Conservation (phyloP, 2,888 invertebrate species). For the Macroteleia sp. region DNA sequence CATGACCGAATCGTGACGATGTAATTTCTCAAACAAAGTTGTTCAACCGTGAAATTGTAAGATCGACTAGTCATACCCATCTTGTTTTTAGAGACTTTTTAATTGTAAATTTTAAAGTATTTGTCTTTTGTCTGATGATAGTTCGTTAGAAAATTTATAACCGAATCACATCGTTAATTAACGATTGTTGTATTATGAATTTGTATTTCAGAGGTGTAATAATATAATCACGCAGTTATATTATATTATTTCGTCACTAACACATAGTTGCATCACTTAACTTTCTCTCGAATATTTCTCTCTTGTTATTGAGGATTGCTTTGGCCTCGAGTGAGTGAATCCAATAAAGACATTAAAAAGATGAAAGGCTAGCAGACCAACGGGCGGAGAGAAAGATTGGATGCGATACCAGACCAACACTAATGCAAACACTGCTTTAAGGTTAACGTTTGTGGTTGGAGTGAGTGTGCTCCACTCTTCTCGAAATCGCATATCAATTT, state of each 20-base stretch:
- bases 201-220: too few species aligned
- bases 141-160: too few species aligned
- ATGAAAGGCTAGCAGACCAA: constrained; percentile 69
- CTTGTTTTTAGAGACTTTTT: too few species aligned
- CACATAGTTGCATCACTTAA: constrained; percentile 30
- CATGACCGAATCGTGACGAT: constrained; percentile 39
- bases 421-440: constrained; percentile 52
- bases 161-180: too few species aligned
- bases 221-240: background rate
- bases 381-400: constrained; percentile 70
- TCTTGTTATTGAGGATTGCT: constrained; percentile 50
- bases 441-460: constrained; percentile 38
- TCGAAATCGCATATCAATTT: constrained; percentile 40
- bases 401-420: constrained; percentile 66
- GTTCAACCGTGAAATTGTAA: constrained; percentile 35
- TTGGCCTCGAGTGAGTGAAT: constrained; percentile 72
- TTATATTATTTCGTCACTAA: constrained; percentile 22
- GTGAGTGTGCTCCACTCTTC: constrained; percentile 10
- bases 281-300: constrained; percentile 52
- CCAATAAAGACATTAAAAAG: constrained; percentile 78
- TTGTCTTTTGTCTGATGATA: background rate
- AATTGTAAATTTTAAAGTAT: background rate
- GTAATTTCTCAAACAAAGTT: constrained; percentile 39
- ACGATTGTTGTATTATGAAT: too few species aligned
- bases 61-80: too few species aligned